Conservation (phyloP, 2,113 vertebrate species). For the Ramphastos sulfuratus region DNA sequence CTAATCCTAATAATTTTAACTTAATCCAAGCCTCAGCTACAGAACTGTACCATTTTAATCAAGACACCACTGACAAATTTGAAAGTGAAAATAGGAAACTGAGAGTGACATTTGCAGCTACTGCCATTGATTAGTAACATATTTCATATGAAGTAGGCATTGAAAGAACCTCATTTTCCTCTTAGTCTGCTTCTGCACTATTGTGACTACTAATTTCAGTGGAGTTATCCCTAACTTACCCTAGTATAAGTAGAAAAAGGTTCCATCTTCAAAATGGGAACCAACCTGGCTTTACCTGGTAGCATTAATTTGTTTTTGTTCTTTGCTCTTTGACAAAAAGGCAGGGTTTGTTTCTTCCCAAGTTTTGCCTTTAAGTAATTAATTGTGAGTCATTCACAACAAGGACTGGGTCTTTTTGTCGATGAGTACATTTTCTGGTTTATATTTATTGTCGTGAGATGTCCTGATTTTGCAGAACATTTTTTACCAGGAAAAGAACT, state of each 20-base stretch:
- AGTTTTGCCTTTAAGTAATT: background rate
- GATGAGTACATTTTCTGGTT: background rate
- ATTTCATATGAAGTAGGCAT: background rate
- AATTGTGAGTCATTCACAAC: background rate
- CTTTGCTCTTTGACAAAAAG: background rate
- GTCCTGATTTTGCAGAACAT: background rate
- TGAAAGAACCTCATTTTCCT: background rate
- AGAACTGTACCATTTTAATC: slow-evolving; percentile 8
- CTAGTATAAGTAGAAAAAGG: background rate
- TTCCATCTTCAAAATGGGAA: background rate
- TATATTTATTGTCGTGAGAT: background rate
- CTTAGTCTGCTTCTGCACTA: background rate
- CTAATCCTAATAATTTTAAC: slow-evolving; percentile 40
- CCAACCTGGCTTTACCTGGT: background rate
- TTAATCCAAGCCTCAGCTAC: slow-evolving; percentile 13
- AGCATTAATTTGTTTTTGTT: background rate
- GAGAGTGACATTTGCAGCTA: slow-evolving; percentile 2
- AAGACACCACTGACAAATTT: background rate
- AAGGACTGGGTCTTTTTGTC: background rate
- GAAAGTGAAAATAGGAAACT: slow-evolving; percentile 25
- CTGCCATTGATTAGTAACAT: background rate
- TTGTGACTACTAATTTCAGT: background rate
- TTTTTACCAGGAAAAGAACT: background rate
- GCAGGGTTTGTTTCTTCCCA: background rate
- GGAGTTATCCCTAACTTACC: background rate